Base-by-base conservation (phyloP, 1,140 invertebrate species). In the Polypedilum pembai region DNA sequence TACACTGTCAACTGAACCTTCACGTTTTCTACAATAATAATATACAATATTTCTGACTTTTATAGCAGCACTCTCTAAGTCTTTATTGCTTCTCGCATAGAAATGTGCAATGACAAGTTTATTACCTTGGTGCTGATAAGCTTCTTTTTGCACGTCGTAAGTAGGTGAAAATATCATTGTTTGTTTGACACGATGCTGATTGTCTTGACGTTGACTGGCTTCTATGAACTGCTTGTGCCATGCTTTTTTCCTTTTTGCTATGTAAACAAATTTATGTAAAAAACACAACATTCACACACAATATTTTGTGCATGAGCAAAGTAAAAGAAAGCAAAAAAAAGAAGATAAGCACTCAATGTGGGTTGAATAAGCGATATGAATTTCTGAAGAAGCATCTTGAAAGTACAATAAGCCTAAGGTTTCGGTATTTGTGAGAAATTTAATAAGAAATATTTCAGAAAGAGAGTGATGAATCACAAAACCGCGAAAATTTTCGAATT, bases 171-270 rank as follows among this genome's bases (percentile, higher is more conserved):
- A 78, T 79, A 24, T 80, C 79, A 8, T 79, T 45, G 78, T 78
- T 5, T 78, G 75, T 40, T 8, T 20, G 15, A 20, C 17, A 8
- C 77, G 77, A 69, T 74, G 80, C 82, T 1, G 83, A 80, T 73
- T 83, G 76, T 3, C 82, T 76, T 4, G 84, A 84, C 74, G 83
- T 83, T 8, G 84, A 85, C 10, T 82, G 84, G 74, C 84, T 85
- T 3, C 85, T 78, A 76, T 81, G 79, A 0, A 79, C 77, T 0
- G 80, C 77, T 5, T 79, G 77, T 69, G 65, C 65, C 65, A 69
- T 79, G 79, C 74, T 74, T 75, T 56, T 76, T 75, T 69, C 73
- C 41, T 73, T 75, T 76, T 73, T 73, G 12, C 7, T 73, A 33
- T 74, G 40, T 56, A n/a, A 56, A 56, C 24, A 5, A 33, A 33